Conservation (phyloP, 2,113 vertebrate species). For the Pantherophis guttatus region DNA sequence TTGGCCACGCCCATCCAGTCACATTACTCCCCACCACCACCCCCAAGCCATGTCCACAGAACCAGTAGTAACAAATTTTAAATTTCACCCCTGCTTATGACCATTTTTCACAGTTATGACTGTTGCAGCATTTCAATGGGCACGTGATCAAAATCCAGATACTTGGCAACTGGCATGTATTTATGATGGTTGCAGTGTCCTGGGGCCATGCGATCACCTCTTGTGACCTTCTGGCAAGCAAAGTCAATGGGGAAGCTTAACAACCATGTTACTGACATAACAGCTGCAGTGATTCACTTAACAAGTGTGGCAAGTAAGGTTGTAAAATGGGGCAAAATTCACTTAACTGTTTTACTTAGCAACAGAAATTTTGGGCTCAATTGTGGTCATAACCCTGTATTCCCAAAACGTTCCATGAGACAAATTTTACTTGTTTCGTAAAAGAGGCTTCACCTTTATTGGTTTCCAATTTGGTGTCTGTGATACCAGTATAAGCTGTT, state of each 20-base stretch:
- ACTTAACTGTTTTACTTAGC: too few species aligned
- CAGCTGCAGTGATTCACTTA: not conserved
- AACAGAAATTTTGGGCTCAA: not conserved
- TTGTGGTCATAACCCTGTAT: not conserved
- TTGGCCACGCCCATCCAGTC: too few species aligned
- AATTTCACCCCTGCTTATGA: too few species aligned
- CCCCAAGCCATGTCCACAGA: too few species aligned
- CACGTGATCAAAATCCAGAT: not conserved
- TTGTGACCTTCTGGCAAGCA: not conserved
- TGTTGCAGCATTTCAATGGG: not conserved
- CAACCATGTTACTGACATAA: not conserved
- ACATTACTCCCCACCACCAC: too few species aligned
- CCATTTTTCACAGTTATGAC: not conserved
- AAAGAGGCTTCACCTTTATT: not conserved
- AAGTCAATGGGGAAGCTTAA: not conserved
- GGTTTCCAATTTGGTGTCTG: not conserved
- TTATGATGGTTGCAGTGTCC: not conserved
- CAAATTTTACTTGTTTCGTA: constrained; percentile 13
- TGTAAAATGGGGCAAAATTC: not conserved
- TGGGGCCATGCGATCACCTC: not conserved
- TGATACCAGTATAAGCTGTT: not conserved
- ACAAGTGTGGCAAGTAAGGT: not conserved
- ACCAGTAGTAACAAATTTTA: too few species aligned
- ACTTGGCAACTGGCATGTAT: not conserved
- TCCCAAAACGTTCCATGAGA: not conserved